These are phyloP conservation scores for Dicentrarchus labrax DNA, from an alignment of 2,113 vertebrate species.

Conservation along the genomic window DNA sequence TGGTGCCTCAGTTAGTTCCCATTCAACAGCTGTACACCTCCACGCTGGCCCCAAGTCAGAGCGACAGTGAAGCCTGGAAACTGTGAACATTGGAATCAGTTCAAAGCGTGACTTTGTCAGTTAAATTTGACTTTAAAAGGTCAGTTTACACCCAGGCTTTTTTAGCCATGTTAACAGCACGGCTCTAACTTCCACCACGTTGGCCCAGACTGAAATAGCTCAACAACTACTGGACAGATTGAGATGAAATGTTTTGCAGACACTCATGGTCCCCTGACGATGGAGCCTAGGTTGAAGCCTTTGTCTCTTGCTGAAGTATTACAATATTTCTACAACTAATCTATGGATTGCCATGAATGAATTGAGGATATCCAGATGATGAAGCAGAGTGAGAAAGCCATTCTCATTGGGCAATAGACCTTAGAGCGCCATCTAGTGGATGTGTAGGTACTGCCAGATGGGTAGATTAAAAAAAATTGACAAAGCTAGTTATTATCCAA, in stretches of 20 bases:
- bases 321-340: background rate
- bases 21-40: background rate
- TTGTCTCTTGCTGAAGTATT: background rate
- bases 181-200: background rate
- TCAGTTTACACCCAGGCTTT: background rate
- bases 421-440: no score
- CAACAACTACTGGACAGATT: background rate
- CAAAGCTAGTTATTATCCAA: no score
- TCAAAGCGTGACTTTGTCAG: background rate
- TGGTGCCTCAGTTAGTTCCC: slow-evolving; percentile 3
- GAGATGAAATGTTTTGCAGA: background rate
- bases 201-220: background rate
- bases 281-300: background rate
- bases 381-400: background rate
- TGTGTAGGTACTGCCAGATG: no score
- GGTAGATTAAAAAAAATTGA: no score
- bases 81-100: background rate
- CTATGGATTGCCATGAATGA: background rate
- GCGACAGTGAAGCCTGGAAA: background rate
- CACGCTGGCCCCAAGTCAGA: background rate
- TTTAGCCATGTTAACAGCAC: background rate
- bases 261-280: background rate
- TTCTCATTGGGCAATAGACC: no score
- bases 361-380: background rate
- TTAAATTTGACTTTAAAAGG: background rate